These are phyloP conservation scores for Epizoanthus rinbou DNA, from an alignment of 92 coral and sea anemone genomes.

Conservation along the genomic window DNA sequence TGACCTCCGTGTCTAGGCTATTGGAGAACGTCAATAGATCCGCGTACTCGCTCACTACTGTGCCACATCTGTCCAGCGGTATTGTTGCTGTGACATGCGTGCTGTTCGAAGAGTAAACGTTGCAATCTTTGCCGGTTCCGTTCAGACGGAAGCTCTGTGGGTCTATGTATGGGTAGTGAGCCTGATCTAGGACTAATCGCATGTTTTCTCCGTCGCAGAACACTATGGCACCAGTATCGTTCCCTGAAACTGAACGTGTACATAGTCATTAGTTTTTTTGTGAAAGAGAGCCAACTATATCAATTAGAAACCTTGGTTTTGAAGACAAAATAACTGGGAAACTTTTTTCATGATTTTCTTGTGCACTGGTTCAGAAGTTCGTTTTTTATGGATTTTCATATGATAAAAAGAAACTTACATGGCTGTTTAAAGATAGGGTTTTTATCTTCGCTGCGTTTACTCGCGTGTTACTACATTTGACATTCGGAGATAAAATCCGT, in stretches of 20 bases:
- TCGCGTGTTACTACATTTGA: too few relatives aligned
- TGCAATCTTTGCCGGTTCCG: conserved; percentile 51
- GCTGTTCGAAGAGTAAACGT: conserved; percentile 43
- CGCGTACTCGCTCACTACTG: conserved; percentile 40
- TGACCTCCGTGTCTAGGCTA: conserved; percentile 66
- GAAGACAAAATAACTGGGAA: too few relatives aligned
- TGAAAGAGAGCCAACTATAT: too few relatives aligned
- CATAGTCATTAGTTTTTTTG: not conserved
- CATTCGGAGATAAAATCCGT: too few relatives aligned
- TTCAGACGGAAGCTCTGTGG: conserved; percentile 66
- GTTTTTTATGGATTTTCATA: too few relatives aligned
- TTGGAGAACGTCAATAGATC: conserved; percentile 63
- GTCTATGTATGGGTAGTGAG: conserved; percentile 61
- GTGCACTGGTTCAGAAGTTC: too few relatives aligned
- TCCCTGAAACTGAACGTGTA: conserved; percentile 34
- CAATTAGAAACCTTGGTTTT: too few relatives aligned
- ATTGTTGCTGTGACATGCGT: conserved; percentile 71
- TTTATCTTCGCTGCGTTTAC: too few relatives aligned
- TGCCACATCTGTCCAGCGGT: conserved; percentile 79
- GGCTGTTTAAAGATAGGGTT: too few relatives aligned
- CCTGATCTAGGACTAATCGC: conserved; percentile 58
- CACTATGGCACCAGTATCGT: conserved; percentile 51
- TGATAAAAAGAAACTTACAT: too few relatives aligned
- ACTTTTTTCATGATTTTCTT: too few relatives aligned
- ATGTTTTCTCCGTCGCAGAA: conserved; percentile 59